Evolutionary conservation across 2,888 invertebrate genomes (phyloP), one percentile per base, ranked within the genome.

Genomic region (Epirrita christyi): DNA sequence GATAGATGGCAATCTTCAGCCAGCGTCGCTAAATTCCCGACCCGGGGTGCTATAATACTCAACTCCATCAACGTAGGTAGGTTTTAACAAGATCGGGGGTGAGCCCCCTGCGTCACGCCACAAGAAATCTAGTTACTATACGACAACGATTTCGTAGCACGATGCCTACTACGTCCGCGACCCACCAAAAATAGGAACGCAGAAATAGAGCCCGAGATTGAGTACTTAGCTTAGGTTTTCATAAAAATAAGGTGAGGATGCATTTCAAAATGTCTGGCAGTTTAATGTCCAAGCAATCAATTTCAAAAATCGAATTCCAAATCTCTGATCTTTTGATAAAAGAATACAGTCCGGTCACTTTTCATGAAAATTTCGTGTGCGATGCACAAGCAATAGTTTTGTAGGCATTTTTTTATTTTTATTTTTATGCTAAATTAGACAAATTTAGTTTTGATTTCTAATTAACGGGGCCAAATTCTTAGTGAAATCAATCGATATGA

Each of bases 401-500:
- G 60, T 28, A 6, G 36, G 11, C 59, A 66, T 68, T 70, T 75
- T 75, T 78, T 73, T 68, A 69, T 56, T 46, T 41, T 57, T 67
- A 67, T 75, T 78, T 81, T 73, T 70, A 80, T 83, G 76, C 64
- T 54, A 72, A 73, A 71, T 80, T 78, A 68, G 61, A 50, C 68
- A 59, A 70, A 70, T 72, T 78, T 59, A 75, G 71, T 70, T 73
- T 76, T 68, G 76, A 67, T 73, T 71, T 64, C 63, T 64, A 64
- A 44, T 64, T 68, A 75, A 79, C 75, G 55, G 62, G 61, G 55
- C 78, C 29, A 86, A 86, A 86, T 85, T 83, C 6, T 64, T 70
- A 60, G 82, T 83, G 70, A 89, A 85, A 71, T 44, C 55, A n/a
- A 61, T 52, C 66, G 83, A 72, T 69, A 96, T 96, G 96, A 94